These are phyloP conservation scores for Xestia xanthographa DNA, from an alignment of 2,888 invertebrate genomes.

Conservation along the genomic window DNA sequence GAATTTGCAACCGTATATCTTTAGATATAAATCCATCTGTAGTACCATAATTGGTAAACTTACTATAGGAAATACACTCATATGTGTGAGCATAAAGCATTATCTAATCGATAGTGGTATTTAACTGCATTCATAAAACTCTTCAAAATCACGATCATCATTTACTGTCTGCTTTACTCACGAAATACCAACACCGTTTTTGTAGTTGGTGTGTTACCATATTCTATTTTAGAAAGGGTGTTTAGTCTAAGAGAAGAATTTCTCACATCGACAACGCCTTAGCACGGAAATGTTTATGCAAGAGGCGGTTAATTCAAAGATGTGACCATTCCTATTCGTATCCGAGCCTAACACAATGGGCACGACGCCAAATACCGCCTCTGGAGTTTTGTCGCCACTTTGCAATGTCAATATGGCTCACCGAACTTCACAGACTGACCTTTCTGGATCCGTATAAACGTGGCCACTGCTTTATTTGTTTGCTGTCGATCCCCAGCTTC, in stretches of 20 bases:
- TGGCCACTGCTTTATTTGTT: slow-evolving; percentile 17
- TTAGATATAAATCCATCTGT: neutral
- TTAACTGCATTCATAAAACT: neutral
- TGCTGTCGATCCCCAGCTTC: neutral
- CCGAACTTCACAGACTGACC: slow-evolving; percentile 30
- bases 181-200: too few relatives aligned
- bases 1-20: neutral
- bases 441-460: slow-evolving; percentile 25
- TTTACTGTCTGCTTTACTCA: neutral
- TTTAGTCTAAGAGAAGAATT: slow-evolving; percentile 9
- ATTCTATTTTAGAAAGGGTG: slow-evolving; percentile 13
- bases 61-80: neutral
- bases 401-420: slow-evolving; percentile 36
- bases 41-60: neutral
- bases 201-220: neutral
- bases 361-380: slow-evolving; percentile 33
- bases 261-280: slow-evolving; percentile 19
- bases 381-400: slow-evolving; percentile 34
- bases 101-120: neutral
- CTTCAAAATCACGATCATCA: neutral
- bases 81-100: neutral
- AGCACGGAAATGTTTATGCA: slow-evolving; percentile 50
- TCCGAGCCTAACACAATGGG: slow-evolving; percentile 41
- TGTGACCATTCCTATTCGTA: slow-evolving; percentile 49
- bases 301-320: slow-evolving; percentile 39